Base-by-base conservation (phyloP, 2,888 invertebrate genomes). In the Psylliodes chrysocephalus region DNA sequence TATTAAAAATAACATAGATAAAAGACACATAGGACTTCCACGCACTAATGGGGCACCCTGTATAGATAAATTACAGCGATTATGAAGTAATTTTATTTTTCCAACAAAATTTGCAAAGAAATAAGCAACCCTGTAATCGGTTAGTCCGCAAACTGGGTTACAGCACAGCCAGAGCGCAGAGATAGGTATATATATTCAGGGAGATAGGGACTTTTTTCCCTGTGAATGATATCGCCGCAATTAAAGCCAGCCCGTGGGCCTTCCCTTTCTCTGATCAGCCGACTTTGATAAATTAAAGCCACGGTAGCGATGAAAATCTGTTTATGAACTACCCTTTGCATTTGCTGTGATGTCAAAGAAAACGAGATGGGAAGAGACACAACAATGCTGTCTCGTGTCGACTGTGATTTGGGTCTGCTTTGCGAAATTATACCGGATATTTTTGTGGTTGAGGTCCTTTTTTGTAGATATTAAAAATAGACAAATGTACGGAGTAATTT, bases 251-350 rank as follows among this genome's bases (percentile, higher is more conserved):
- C 64, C 67, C 62, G 40, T 54, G 61, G 67, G 67, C 59, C 54
- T 65, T 60, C 57, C 64, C 66, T 68, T 64, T 64, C 60, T 64
- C 64, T 66, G 68, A 68, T 66, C 66, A 64, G 52, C 60, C 64
- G 63, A 61, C 72, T 72, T 67, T 72, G 70, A 72, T 72, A 70
- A 72, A 72, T 72, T 57, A 66, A 64, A 57, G 55, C 30, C 54
- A 46, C 52, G 25, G 35, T 40, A 57, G 60, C 60, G 56, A 64
- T 60, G 64, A 38, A 64, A 66, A 62, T 61, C 65, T 59, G 63
- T 68, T 68, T 66, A 66, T 63, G 61, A 65, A 61, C 61, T 60
- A 53, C 61, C 66, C 64, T 66, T 68, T 64, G 68, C 55, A 47
- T 59, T 65, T 57, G 55, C 52, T 47, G 35, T 38, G 25, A 52